Base-by-base conservation (phyloP, 2,888 invertebrate genomes). In the Tricholauxania praeusta region DNA sequence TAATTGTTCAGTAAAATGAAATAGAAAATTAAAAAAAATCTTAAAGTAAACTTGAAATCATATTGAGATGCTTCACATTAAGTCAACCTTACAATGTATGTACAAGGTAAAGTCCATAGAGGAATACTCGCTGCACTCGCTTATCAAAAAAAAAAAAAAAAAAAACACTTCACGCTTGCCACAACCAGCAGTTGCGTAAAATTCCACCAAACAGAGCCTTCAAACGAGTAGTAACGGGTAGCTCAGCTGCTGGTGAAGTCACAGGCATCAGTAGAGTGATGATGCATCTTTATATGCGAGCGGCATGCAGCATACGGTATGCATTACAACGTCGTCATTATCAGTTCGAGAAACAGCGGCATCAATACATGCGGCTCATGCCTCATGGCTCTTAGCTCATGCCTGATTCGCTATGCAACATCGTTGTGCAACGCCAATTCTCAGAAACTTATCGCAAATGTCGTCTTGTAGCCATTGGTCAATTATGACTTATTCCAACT, bases 401-500 rank as follows among this genome's bases (percentile, higher is more conserved):
- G 39, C 10, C 39, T 7, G 22, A 57, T 70, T 63, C 63, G 57
- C 63, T 28, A 39, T 59, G 67, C 59, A 48, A 51, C 59, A n/a
- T 55, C n/a, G 52, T n/a, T 62, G 32, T 39, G 17, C 51, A 49
- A 14, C 63, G 63, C 39, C 47, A 53, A 70, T 70, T 70, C 70
- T 63, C 55, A 52, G 70, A 70, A 71, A 57, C 71, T 71, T 71
- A 71, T 71, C 71, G 71, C 71, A 32, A 55, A 71, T 65, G 73
- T 76, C 72, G 71, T 78, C 76, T 74, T 76, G 74, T 77, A 75
- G 68, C 73, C 76, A 75, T 73, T 76, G 79, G 77, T 79, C 79
- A 79, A 79, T 79, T 79, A 79, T 79, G 78, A 79, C 79, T 77
- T 78, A 76, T 78, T 78, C 72, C 75, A 70, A 55, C 77, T 78